Evolutionary conservation across 2,888 invertebrate genomes (phyloP), one percentile per base, ranked within the genome.

Genomic region (Endotricha flammealis): DNA sequence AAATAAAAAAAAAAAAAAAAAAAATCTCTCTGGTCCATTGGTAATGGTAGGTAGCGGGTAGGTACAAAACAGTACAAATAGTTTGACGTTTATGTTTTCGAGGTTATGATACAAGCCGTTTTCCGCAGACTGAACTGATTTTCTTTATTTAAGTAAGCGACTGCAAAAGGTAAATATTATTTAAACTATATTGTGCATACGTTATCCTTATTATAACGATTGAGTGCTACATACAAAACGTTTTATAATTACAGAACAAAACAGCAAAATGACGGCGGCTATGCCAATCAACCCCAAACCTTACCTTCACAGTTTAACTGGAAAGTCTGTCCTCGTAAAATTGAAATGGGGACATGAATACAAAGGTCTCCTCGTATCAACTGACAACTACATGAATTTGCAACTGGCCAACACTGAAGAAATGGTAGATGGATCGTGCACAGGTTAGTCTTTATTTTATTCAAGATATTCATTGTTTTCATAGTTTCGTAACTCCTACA

Each of bases 291-390:
- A 99, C 85, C 99, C 99, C 3, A 99, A 99, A 89, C 99, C 99
- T 44, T 99, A 98, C 82, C 89, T 99, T 36, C 99, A 99, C 88
- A 95, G 96, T 66, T 89, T 99, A 30, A 99, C 98, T 1, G 99
- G 99, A 9, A 99, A 99, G 87, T 93, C 97, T 25, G 98, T 99
- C 24, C 91, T 98, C 76, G 98, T 99, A 1, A 99, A 99, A 82
- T 88, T 99, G 43, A 99, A 99, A 75, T 99, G 99, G 99, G 99
- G 99, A 16, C 99, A 99, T 79, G 99, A 99, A 80, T 99, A 99
- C 80, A 98, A 98, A 90, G 99, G 99, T 8, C 95, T 96, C 56
- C 87, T 99, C 20, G 99, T 99, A 0, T 98, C 99, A 2, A 97
- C 98, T 1, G 99, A 99, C 82, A 96, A 97, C 4, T 99, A 99